Conservation (phyloP, 1,140 invertebrate genomes). For the Drosophila bocqueti region DNA sequence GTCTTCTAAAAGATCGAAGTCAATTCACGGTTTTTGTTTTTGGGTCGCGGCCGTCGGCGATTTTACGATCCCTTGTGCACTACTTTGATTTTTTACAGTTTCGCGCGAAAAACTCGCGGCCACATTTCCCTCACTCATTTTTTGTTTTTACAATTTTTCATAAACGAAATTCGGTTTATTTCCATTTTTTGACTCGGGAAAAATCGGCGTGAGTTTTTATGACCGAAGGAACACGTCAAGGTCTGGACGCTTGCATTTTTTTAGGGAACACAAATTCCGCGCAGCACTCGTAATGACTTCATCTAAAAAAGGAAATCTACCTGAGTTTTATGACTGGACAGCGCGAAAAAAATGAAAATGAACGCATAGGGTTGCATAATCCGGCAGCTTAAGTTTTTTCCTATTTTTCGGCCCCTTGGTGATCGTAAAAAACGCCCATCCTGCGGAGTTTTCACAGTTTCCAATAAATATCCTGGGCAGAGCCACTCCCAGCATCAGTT, state of each 20-base stretch:
- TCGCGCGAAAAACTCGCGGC: constrained; percentile 58
- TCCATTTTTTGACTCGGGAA: constrained; percentile 42
- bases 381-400: constrained; percentile 78
- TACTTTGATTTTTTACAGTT: constrained; percentile 82
- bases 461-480: constrained; percentile 57
- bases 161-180: constrained; percentile 25
- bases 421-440: constrained; percentile 70
- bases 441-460: constrained; percentile 27
- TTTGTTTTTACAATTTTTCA: constrained; percentile 57
- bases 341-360: constrained; percentile 54
- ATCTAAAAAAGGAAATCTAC: constrained; percentile 68
- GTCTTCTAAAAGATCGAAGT: constrained; percentile 58
- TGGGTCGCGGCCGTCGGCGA: constrained; percentile 62
- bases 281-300: constrained; percentile 67
- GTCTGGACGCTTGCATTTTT: constrained; percentile 62
- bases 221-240: constrained; percentile 64
- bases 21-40: constrained; percentile 70
- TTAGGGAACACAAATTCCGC: constrained; percentile 47
- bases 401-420: constrained; percentile 34
- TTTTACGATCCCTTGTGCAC: constrained; percentile 76
- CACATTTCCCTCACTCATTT: constrained; percentile 41
- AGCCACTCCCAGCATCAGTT: constrained; percentile 53
- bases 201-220: constrained; percentile 58
- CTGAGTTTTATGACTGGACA: constrained; percentile 58
- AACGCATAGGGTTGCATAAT: constrained; percentile 83